phyloP scores from a whole-genome alignment of 2,797 vertebrate species.

The Zalophus californianus region DNA sequence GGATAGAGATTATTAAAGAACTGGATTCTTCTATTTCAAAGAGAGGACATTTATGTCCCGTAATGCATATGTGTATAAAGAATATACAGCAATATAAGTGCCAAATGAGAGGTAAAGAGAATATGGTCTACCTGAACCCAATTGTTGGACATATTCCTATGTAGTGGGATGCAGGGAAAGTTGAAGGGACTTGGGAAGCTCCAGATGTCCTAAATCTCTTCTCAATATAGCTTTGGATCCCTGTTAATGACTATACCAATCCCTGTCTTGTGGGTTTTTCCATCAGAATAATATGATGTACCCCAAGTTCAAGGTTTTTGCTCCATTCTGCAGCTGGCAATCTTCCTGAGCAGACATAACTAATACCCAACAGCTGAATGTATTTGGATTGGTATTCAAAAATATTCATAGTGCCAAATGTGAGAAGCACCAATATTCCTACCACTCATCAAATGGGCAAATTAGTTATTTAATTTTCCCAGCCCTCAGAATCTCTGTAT shows the following conservation, averaged over 20 bases:
- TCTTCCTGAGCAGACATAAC: slow-evolving; percentile 38
- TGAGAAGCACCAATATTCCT: slow-evolving; percentile 46
- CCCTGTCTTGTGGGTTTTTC: slow-evolving; percentile 2
- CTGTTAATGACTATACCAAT: slow-evolving; percentile 4
- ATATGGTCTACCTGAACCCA: background rate
- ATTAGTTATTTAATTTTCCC: slow-evolving; percentile 54
- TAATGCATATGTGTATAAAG: background rate
- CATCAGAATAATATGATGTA: slow-evolving; percentile 26
- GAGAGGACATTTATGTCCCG: background rate
- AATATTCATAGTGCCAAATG: slow-evolving; percentile 55
- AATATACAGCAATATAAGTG: background rate
- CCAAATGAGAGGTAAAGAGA: background rate
- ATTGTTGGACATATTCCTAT: background rate
- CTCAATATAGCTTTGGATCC: background rate
- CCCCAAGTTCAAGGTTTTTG: slow-evolving; percentile 43
- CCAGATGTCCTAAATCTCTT: background rate
- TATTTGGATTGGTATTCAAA: slow-evolving; percentile 68
- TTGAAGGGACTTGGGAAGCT: background rate
- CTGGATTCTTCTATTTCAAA: slow-evolving; percentile 8
- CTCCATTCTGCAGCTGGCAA: slow-evolving; percentile 48
- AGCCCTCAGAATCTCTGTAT: slow-evolving; percentile 22
- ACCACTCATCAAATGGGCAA: slow-evolving; percentile 64
- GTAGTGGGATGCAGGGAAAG: background rate
- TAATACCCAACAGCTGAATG: slow-evolving; percentile 61
- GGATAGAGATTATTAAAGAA: background rate